Base-by-base conservation (phyloP, 1,140 invertebrate genomes). In the Lamellibrachia luymesi region DNA sequence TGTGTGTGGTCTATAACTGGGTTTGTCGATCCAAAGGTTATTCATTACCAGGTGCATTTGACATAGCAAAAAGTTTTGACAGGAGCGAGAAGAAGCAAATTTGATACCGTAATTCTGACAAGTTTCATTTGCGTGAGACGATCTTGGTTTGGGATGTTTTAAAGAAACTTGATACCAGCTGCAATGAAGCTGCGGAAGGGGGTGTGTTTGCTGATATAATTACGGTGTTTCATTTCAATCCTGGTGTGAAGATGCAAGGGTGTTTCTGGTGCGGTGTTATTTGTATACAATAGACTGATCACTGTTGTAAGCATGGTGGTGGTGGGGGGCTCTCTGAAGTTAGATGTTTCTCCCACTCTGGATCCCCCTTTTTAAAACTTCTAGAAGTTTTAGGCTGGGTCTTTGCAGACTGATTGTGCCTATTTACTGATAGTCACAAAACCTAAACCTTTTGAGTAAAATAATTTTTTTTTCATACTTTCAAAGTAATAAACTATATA, bases 201-300 rank as follows among this genome's bases (percentile, higher is more conserved):
- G 64, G 64, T 80, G 64, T 80, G 17, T 80, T 80, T 8, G 64
- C 13, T 80, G 64, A 80, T 80, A 80, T 80, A 80, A 80, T 80
- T 80, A 80, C 64, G 64, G 64, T 80, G 64, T 80, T 80, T 80
- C 64, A 22, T 80, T 80, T 80, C 64, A 80, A 80, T 80, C 64
- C 25, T 80, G 64, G 64, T 80, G 64, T 22, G 64, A 80, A 80
- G 64, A 22, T 22, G 64, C 17, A 80, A 22, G 64, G 64, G 13
- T 80, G 13, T 80, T 80, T 80, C 64, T 80, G 13, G 64, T 80
- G 64, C 25, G 7, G 13, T 80, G 64, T 17, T 80, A 80, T 80
- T 80, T 80, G 64, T 80, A 22, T 80, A 80, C 64, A 80, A 80
- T 4, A 22, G 17, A 22, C 64, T 22, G 13, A 80, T 80, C 64